Base-by-base conservation (phyloP, 2,888 invertebrate species). In the Chaetogeoica ovagalla region DNA sequence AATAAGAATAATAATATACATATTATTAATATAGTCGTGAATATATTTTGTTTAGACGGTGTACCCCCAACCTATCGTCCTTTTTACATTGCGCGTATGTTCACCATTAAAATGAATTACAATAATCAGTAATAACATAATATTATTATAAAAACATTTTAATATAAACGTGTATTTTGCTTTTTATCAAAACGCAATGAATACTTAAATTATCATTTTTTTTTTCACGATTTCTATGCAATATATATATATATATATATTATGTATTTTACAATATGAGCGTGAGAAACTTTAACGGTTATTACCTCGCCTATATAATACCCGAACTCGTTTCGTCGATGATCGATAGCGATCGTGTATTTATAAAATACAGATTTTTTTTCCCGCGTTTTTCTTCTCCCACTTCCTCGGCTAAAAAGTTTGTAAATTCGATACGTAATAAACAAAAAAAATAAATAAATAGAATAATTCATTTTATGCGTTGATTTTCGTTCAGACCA, bases 61-160 rank as follows among this genome's bases (percentile, higher is more conserved):
- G 48, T 62, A 21, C 43, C 60, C 70, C 70, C n/a, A n/a, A n/a
- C n/a, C n/a, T n/a, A n/a, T n/a, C n/a, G n/a, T n/a, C n/a, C n/a
- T n/a, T n/a, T 70, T 39, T 57, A 59, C 11, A 57, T 57, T 48
- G 15, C 23, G 15, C 23, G 48, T 70, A 59, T 57, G n/a, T 70
- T 70, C 57, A 59, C 17, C 62, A 52, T 15, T 52, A 30, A 60
- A 62, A 73, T 73, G 19, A 73, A 73, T 73, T 48, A 73, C 37
- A 19, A 48, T 43, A 23, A 69, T 30, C 52, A 21, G 23, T 52
- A 30, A 48, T 13, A 30, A 30, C 30, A 19, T n/a, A n/a, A n/a
- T n/a, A n/a, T n/a, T n/a, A n/a, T n/a, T n/a, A 55, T n/a, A 13
- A 19, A 21, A 43, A 30, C 23, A 19, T 55, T 17, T 60, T 15